Evolutionary conservation across 2,113 vertebrate genomes (phyloP).

Genomic region (Erythrocercus mccallii): DNA sequence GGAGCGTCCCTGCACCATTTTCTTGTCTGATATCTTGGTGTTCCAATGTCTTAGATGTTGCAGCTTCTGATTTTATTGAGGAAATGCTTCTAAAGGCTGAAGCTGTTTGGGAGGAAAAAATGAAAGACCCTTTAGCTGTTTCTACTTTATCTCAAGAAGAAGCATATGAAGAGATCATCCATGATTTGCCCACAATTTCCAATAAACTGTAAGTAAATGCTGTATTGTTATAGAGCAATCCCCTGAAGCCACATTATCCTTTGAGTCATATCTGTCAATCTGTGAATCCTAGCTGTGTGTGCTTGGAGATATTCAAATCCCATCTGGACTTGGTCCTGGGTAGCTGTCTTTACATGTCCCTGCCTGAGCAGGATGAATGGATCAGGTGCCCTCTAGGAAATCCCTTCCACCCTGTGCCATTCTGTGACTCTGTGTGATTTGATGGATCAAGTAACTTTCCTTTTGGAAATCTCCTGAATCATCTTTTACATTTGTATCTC

Average conservation of each 20-base stretch:
- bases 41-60: constrained; percentile 76
- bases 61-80: constrained; percentile 82
- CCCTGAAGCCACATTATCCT: neutral
- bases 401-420: neutral
- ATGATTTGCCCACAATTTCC: constrained; percentile 74
- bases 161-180: constrained; percentile 77
- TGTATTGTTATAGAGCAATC: neutral
- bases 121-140: constrained; percentile 68
- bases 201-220: constrained; percentile 88
- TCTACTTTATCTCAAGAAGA: constrained; percentile 73
- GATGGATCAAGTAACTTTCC: neutral
- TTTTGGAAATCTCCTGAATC: neutral
- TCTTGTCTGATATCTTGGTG: neutral
- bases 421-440: neutral
- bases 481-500: neutral
- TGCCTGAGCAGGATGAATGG: neutral
- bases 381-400: neutral
- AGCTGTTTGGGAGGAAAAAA: constrained; percentile 79
- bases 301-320: neutral
- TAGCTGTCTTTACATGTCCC: fast-evolving
- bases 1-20: neutral
- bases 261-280: neutral
- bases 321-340: neutral
- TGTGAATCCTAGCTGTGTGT: neutral
- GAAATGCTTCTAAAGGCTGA: constrained; percentile 86